Base-by-base conservation (phyloP, 2,888 invertebrate genomes). In the Machimus rusticus region DNA sequence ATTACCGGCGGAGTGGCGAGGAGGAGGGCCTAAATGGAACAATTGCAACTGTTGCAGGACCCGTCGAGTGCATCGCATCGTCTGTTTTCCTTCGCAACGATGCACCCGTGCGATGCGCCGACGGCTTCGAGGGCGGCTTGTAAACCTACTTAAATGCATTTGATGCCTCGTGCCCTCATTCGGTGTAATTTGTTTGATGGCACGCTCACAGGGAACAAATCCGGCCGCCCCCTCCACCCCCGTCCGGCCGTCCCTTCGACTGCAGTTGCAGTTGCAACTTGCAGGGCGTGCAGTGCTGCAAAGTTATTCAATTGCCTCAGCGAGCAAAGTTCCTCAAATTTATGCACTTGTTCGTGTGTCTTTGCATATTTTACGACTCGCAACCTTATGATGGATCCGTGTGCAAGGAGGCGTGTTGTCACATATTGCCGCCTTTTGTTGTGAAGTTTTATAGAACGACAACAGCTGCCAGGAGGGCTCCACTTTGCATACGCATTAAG, bases 291-390 rank as follows among this genome's bases (percentile, higher is more conserved):
- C 66, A 66, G 66, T 66, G 28, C 66, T 12, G 28, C 66, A 66
- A 66, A 66, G 28, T 66, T 66, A 66, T 66, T 66, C 66, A 66
- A 66, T 66, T 66, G 66, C 66, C 66, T 66, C 19, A 12, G 23
- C 12, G 66, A 66, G 66, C 66, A 66, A 66, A 66, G 66, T 66
- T 66, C 23, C 66, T 66, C 46, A 51, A 51, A 79, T 79, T 79
- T 79, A 79, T 79, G 79, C 79, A 79, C 51, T 79, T 51, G 28
- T 79, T 79, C 79, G 43, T 79, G 31, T 51, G 79, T 31, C 31
- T 79, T 79, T 79, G 79, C 79, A 79, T 79, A 79, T 79, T 51
- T 79, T 51, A 79, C 31, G 31, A 28, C 79, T 43, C 23, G 28
- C 79, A 46, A 79, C 28, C 51, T 79, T 79, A 46, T 79, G 79